Conservation (phyloP, 2,888 invertebrate species). For the Spilosoma lubricipeda region DNA sequence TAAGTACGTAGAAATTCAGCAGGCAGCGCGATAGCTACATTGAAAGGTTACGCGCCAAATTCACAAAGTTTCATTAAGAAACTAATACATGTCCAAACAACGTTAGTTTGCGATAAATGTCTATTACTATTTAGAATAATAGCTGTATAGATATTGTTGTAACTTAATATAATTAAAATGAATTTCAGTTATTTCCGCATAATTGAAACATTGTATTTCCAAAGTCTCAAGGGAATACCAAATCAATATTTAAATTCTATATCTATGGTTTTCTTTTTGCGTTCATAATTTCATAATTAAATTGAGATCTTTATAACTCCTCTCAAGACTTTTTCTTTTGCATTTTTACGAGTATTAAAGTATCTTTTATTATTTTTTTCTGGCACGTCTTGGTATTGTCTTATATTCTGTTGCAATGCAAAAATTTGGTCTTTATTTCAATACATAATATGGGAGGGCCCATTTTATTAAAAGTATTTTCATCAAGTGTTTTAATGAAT, state of each 20-base stretch:
- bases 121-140: slow-evolving; percentile 27
- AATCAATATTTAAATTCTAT: slow-evolving; percentile 23
- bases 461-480: neutral
- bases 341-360: neutral
- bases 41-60: slow-evolving; percentile 70
- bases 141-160: slow-evolving; percentile 20
- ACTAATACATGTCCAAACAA: slow-evolving; percentile 39
- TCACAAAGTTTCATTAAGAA: slow-evolving; percentile 67
- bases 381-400: neutral
- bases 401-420: neutral
- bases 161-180: slow-evolving; percentile 12
- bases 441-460: neutral
- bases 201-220: slow-evolving; percentile 29
- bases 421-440: neutral
- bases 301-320: slow-evolving; percentile 22
- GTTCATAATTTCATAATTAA: slow-evolving; percentile 20
- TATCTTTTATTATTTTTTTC: neutral
- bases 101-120: slow-evolving; percentile 32
- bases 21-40: slow-evolving; percentile 36
- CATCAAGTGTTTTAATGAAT: neutral
- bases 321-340: neutral
- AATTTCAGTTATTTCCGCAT: neutral
- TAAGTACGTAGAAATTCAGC: slow-evolving; percentile 29
- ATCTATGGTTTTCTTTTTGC: slow-evolving; percentile 16
- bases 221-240: slow-evolving; percentile 30